Base-by-base conservation (phyloP, 2,888 invertebrate species). In the Meliscaeva auricollis region DNA sequence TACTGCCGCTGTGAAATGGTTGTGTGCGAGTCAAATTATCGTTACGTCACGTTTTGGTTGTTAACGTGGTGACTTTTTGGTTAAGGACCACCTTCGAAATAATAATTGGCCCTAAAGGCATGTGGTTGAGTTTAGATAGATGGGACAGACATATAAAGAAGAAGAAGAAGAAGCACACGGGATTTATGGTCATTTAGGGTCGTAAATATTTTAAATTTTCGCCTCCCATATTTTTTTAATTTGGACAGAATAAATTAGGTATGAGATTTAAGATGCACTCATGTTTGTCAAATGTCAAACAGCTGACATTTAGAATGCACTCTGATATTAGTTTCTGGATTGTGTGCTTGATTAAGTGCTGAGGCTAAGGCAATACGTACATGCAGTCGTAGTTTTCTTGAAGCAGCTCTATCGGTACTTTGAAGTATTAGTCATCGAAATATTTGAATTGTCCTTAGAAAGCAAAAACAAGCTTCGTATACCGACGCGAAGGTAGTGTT, bases 171-270 rank as follows among this genome's bases (percentile, higher is more conserved):
- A n/a, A 41, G 41, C 60, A 60, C 79, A 54, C 30, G 48, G 89
- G 89, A 90, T 90, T 91, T 91, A 90, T 90, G 90, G 88, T 89
- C 90, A 90, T 91, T 90, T 90, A 90, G 88, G 88, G 88, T 89
- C 89, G 90, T 90, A 90, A 90, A 90, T 89, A 90, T 80, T 75
- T 84, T 70, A 38, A 72, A 70, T 75, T 72, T 69, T 75, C 68
- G 70, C 75, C 75, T 80, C 68, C 72, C 69, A 80, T 76, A 80
- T 54, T 72, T 84, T n/a, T 69, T 60, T 38, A 56, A 74, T 74
- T 74, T 69, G 69, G 3, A 56, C 64, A 32, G 74, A 68, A 78
- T 83, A 78, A 73, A 78, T 83, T 78, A 54, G 32, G 32, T 60
- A 73, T 82, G 74, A 78, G 62, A 74, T 78, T 82, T 78, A 20